phyloP scores from a whole-genome alignment of 2,797 vertebrate species.

The Acomys russatus region DNA sequence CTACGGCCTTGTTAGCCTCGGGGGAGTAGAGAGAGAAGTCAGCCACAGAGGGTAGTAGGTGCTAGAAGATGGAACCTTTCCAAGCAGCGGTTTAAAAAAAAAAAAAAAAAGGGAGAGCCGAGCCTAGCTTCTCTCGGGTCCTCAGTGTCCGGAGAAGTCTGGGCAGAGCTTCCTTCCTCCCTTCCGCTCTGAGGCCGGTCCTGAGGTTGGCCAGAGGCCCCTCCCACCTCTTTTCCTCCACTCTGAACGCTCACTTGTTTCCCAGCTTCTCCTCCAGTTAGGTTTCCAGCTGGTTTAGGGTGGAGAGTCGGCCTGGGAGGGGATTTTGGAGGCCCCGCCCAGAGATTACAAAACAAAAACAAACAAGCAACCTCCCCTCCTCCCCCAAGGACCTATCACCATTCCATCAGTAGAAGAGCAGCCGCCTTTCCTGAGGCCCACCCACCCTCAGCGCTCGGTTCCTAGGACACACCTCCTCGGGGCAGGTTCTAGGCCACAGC shows the following conservation, averaged over 20 bases:
- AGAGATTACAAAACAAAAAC: neutral
- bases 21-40: constrained; percentile 51
- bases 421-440: neutral
- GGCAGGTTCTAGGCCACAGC: neutral
- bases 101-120: neutral
- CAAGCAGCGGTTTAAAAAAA: neutral
- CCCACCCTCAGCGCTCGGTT: neutral
- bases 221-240: constrained; percentile 25
- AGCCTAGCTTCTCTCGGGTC: neutral
- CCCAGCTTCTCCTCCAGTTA: constrained; percentile 43
- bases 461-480: neutral
- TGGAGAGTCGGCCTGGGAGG: constrained; percentile 13
- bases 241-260: constrained; percentile 70
- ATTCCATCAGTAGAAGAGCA: neutral
- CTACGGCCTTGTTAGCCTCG: constrained; percentile 67
- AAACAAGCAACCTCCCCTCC: neutral
- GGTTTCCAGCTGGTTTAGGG: constrained; percentile 50
- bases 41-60: constrained; percentile 38
- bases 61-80: constrained; percentile 75
- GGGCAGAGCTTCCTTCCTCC: constrained; percentile 61
- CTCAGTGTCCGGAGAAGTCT: neutral
- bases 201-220: constrained; percentile 61
- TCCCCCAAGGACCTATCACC: neutral
- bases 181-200: constrained; percentile 61
- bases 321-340: neutral